phyloP scores from a whole-genome alignment of 2,888 invertebrate genomes.

The Caenorhabditis becei region DNA sequence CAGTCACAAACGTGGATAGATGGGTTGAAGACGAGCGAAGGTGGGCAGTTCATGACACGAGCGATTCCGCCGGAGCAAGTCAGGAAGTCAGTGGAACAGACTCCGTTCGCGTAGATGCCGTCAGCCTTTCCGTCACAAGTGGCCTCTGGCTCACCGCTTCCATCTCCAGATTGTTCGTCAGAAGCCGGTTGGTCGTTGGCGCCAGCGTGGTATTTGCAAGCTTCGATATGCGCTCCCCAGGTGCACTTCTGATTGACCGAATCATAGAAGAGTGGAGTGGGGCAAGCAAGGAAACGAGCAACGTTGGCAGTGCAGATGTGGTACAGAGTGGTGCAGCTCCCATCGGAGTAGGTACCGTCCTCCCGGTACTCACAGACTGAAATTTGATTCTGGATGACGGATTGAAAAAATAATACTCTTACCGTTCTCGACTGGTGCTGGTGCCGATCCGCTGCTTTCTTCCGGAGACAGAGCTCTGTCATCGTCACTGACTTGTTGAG shows the following conservation, averaged over 20 bases:
- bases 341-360: conserved; percentile 39
- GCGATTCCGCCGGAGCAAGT: conserved; percentile 56
- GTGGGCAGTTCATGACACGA: conserved; percentile 58
- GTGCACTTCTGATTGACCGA: conserved; percentile 22
- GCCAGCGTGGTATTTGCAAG: conserved; percentile 7
- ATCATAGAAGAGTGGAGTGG: conserved; percentile 47
- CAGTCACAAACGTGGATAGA: conserved; percentile 55
- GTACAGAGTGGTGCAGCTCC: conserved; percentile 32
- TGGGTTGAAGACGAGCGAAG: conserved; percentile 54
- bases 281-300: conserved; percentile 41
- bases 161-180: conserved; percentile 19
- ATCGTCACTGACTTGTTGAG: neutral
- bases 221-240: conserved; percentile 26
- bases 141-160: conserved; percentile 34
- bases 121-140: conserved; percentile 53
- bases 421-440: neutral
- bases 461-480: neutral
- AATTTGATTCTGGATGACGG: neutral
- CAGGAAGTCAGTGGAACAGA: conserved; percentile 51
- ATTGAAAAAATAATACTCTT: neutral
- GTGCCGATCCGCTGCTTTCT: neutral
- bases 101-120: conserved; percentile 49
- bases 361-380: conserved; percentile 31
- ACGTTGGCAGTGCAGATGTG: conserved; percentile 35
- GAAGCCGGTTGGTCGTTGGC: neutral